phyloP scores from a whole-genome alignment of 2,797 vertebrate species.

The Alectoris magna region DNA sequence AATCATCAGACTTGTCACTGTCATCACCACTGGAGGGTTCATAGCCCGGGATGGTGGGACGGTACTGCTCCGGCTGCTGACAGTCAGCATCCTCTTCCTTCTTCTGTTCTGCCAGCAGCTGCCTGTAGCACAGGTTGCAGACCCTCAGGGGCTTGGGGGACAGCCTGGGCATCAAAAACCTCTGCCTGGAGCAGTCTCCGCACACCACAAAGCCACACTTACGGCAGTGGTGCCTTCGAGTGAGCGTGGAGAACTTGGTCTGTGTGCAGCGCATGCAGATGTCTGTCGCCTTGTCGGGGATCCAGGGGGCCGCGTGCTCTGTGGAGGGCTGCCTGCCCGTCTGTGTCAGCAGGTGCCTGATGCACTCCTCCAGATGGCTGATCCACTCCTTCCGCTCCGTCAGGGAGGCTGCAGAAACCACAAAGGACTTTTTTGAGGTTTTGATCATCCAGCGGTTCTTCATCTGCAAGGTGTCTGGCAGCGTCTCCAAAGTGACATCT shows the following conservation, averaged over 20 bases:
- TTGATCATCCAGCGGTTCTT: conserved; percentile 92
- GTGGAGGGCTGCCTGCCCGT: conserved; percentile 58
- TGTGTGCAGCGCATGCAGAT: conserved; percentile 93
- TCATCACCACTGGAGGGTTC: conserved; percentile 80
- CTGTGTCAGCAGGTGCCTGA: conserved; percentile 71
- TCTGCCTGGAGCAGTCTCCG: conserved; percentile 84
- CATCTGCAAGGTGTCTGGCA: conserved; percentile 81
- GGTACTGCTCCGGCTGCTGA: background rate
- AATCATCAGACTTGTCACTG: conserved; percentile 74
- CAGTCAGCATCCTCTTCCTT: background rate
- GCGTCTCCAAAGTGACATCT: conserved; percentile 84
- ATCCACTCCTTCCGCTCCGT: conserved; percentile 91
- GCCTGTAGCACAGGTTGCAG: conserved; percentile 82
- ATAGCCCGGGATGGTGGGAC: background rate
- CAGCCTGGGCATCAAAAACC: conserved; percentile 83
- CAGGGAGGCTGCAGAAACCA: conserved; percentile 83
- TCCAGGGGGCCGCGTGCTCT: conserved; percentile 86
- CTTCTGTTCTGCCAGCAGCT: conserved; percentile 68
- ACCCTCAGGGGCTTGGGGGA: conserved; percentile 84
- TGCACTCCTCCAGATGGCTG: conserved; percentile 85
- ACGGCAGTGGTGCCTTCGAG: conserved; percentile 92
- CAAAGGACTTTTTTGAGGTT: conserved; percentile 92
- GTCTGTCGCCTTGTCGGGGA: conserved; percentile 86
- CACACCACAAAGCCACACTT: conserved; percentile 93
- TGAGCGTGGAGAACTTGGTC: conserved; percentile 81